Evolutionary conservation across 2,888 invertebrate species (phyloP), one percentile per base, ranked within the genome.

Genomic region (Cantharis rustica): DNA sequence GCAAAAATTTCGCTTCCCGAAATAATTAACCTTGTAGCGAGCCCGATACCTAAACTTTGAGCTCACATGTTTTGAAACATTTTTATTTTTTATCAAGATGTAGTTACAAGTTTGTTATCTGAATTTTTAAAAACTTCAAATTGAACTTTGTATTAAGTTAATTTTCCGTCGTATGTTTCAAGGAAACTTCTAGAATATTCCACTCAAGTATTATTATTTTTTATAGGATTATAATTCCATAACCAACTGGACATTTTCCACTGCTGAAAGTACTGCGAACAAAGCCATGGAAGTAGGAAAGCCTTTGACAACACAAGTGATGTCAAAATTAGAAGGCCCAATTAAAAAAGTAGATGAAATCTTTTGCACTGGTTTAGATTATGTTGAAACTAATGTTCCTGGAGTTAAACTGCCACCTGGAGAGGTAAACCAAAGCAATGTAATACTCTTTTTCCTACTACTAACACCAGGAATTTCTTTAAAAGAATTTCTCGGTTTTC

Each of bases 301-400:
- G 66, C 90, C 90, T 2, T 87, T 90, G 26, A 89, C 90, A 1
- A 86, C 86, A 1, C 90, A 90, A 1, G 86, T 91, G 1, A 89
- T 90, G 0, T 88, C 89, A 74, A 89, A 88, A 79, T 87, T 91
- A 10, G 90, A 91, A 81, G 89, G 87, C 0, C 90, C 89, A 16
- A 91, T 91, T 75, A 89, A 87, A 73, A 88, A 88, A 68, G 90
- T 91, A 0, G 91, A 91, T 82, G 89, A 88, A 71, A 90, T 90
- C 75, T 85, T 91, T 16, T 91, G 91, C 84, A 87, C 88, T 73
- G 91, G 91, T 1, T 85, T 91, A 71, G 89, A 90, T 78, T 89
- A 89, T 16, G 89, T 91, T 1, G 90, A 91, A 85, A 85, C 87
- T 71, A 91, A 90, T 85, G 87, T 91, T 1, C 91, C 91, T 0